Evolutionary conservation across 2,888 invertebrate species (phyloP).

Genomic region (Brachypalpus laphriformis): DNA sequence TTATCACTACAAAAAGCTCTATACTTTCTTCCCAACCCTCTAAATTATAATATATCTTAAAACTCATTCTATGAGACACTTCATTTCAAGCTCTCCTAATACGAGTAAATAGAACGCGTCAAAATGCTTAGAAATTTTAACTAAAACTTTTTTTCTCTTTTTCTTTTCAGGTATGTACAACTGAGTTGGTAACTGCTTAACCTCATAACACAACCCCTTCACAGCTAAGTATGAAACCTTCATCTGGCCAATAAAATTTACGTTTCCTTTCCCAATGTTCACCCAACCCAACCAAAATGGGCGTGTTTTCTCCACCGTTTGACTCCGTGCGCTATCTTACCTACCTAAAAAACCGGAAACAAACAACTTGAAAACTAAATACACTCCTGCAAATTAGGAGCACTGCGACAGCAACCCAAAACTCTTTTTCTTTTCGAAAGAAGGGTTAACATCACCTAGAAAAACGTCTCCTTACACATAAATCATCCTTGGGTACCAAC

Average conservation of each 20-base stretch:
- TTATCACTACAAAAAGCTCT: too few species aligned
- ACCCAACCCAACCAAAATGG: slow-evolving; percentile 61
- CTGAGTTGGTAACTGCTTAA: slow-evolving; percentile 6
- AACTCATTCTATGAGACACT: too few species aligned
- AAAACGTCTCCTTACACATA: slow-evolving; percentile 45
- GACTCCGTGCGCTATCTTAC: slow-evolving; percentile 61
- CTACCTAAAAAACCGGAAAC: slow-evolving; percentile 70
- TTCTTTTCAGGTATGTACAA: slow-evolving; percentile 10
- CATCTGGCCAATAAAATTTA: slow-evolving; percentile 43
- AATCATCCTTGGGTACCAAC: slow-evolving; percentile 59
- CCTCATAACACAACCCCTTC: slow-evolving; percentile 7
- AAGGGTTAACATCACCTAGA: slow-evolving; percentile 62
- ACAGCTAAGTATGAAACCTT: background rate
- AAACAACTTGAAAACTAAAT: slow-evolving; percentile 68
- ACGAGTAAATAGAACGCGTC: too few species aligned
- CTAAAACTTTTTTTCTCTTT: too few species aligned
- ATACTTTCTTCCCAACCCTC: too few species aligned
- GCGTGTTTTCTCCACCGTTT: slow-evolving; percentile 65
- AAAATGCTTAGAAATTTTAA: too few species aligned
- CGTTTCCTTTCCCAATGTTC: background rate
- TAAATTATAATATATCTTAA: too few species aligned
- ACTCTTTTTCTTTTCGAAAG: slow-evolving; percentile 3
- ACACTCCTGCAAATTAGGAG: slow-evolving; percentile 67
- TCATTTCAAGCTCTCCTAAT: too few species aligned
- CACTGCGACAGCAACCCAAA: background rate